A percentile compares a stretch with the other conserved stretches of the same genome.
These are phyloP conservation scores for Trachelus troglodyta DNA, from an alignment of 2,888 invertebrate genomes.

Conservation along the genomic window DNA sequence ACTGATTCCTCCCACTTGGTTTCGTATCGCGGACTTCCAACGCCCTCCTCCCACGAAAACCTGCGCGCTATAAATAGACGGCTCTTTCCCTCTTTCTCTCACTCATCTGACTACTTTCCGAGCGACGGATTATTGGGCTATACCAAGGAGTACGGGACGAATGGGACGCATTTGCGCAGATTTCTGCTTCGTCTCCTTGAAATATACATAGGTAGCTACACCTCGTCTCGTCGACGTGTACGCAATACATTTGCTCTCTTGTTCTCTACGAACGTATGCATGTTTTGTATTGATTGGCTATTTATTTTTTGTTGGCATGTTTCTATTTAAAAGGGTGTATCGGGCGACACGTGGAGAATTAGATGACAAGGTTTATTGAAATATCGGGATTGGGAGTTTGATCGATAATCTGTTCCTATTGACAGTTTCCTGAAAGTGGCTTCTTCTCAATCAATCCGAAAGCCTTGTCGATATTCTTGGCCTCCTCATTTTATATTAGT, in stretches of 20 bases:
- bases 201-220: not conserved
- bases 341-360: not conserved
- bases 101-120: not conserved
- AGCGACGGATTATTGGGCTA: not conserved
- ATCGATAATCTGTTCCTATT: not conserved
- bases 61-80: constrained; percentile 45
- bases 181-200: not conserved
- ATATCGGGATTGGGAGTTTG: not conserved
- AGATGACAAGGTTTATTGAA: not conserved
- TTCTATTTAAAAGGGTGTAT: not conserved
- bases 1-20: constrained; percentile 13
- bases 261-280: not conserved
- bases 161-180: not conserved
- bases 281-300: not conserved
- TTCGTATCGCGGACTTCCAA: not conserved
- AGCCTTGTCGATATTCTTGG: not conserved
- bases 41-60: constrained; percentile 43
- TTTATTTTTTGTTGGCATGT: not conserved
- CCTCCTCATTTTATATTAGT: not conserved
- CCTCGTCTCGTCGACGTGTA: not conserved
- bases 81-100: constrained; percentile 15
- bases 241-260: not conserved
- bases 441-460: not conserved
- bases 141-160: not conserved
- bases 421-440: too few relatives aligned